Evolutionary conservation across 2,113 vertebrate genomes (phyloP).

Genomic region (Mus pahari): DNA sequence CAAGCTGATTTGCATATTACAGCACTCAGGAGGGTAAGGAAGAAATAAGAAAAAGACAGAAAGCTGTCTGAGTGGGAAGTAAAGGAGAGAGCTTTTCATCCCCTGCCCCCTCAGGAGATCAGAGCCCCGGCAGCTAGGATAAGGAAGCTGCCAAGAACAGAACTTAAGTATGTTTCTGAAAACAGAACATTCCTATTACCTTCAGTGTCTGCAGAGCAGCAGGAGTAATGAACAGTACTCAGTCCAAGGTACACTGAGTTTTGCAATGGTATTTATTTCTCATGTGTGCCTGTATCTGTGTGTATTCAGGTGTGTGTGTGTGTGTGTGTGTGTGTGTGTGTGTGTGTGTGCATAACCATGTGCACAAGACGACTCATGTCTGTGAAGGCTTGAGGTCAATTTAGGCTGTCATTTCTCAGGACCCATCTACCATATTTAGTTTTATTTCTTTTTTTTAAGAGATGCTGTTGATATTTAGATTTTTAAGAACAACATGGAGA

Average conservation of each 20-base stretch:
- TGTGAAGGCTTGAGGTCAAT: neutral
- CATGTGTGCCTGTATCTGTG: neutral
- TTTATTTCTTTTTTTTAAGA: neutral
- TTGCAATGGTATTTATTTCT: neutral
- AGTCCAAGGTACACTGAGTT: slow-evolving; percentile 6
- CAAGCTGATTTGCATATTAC: slow-evolving; percentile 9
- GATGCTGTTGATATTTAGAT: neutral
- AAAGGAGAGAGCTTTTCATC: neutral
- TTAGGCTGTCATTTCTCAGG: neutral
- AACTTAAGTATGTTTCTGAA: slow-evolving; percentile 17
- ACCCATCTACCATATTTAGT: neutral
- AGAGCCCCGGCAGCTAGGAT: neutral
- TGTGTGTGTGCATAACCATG: neutral
- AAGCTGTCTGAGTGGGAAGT: neutral
- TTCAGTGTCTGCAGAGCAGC: neutral
- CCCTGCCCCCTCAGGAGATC: neutral
- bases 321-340: neutral
- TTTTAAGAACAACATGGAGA: neutral
- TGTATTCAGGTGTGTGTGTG: neutral
- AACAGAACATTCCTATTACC: neutral
- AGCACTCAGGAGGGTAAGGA: neutral
- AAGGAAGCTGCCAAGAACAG: neutral
- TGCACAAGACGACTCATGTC: neutral
- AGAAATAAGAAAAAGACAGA: neutral
- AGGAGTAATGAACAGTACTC: slow-evolving; percentile 36